phyloP scores from a whole-genome alignment of 2,113 vertebrate species.

The Tursiops truncatus region DNA sequence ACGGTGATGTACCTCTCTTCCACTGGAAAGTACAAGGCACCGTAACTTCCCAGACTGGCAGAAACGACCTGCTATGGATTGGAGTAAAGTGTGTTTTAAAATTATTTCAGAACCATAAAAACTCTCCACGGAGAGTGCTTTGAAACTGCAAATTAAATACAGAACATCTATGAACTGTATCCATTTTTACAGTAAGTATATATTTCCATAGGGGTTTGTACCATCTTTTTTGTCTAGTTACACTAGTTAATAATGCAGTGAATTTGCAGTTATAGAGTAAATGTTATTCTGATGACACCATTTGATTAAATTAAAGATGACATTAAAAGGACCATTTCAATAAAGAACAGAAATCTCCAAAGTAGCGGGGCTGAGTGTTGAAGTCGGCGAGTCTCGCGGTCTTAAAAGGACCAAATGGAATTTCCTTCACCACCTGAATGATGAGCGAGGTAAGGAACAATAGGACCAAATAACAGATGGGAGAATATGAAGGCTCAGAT shows the following conservation, averaged over 20 bases:
- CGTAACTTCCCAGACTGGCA: conserved; percentile 68
- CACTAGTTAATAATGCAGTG: conserved; percentile 86
- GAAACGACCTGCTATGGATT: conserved; percentile 73
- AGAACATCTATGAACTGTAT: conserved; percentile 86
- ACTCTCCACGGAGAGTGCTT: conserved; percentile 83
- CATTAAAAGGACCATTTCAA: conserved; percentile 85
- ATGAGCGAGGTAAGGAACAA: conserved; percentile 66
- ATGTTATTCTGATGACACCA: conserved; percentile 87
- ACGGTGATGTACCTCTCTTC: too few relatives aligned
- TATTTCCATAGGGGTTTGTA: conserved; percentile 85
- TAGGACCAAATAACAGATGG: conserved; percentile 43
- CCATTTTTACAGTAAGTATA: conserved; percentile 84
- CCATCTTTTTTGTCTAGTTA: conserved; percentile 83
- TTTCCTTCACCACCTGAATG: conserved; percentile 63
- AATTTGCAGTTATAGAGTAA: conserved; percentile 87
- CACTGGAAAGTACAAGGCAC: conserved; percentile 23
- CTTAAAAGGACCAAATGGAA: conserved; percentile 64
- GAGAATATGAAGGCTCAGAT: conserved; percentile 36
- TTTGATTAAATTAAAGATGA: conserved; percentile 86
- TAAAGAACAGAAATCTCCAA: conserved; percentile 80
- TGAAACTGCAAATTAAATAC: conserved; percentile 87
- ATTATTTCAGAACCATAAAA: conserved; percentile 87
- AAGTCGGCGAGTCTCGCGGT: conserved; percentile 58
- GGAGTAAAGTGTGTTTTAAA: conserved; percentile 80
- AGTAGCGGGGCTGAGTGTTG: conserved; percentile 72